A percentile compares a stretch with the other conserved stretches of the same genome.
Conservation (phyloP, 1,140 invertebrate genomes). For the Ganaspis sp. region DNA sequence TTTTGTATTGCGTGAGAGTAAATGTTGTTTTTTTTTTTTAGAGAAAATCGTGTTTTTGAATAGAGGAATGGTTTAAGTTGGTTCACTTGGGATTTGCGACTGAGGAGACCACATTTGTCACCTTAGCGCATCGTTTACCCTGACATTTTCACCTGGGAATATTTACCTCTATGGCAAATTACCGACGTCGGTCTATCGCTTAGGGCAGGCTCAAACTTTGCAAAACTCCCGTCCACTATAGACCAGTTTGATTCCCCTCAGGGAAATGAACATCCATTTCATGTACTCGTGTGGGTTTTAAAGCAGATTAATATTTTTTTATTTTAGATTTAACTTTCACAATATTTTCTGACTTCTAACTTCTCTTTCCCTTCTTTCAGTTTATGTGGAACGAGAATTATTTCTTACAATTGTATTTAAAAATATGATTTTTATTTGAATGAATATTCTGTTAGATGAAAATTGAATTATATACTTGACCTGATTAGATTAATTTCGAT, state of each 20-base stretch:
- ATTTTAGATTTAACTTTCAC: background rate
- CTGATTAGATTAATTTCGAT: no score
- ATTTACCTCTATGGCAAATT: slow-evolving; percentile 10
- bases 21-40: background rate
- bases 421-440: no score
- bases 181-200: slow-evolving; percentile 8
- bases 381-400: no score
- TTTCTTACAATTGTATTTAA: no score
- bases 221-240: background rate
- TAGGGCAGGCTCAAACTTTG: background rate
- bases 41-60: background rate
- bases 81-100: background rate
- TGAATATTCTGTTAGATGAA: no score
- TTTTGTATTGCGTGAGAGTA: background rate
- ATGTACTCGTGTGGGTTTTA: background rate
- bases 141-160: slow-evolving; percentile 27
- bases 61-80: background rate
- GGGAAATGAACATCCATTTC: slow-evolving; percentile 15
- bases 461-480: no score
- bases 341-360: no score
- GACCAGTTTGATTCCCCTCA: background rate
- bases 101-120: slow-evolving; percentile 8
- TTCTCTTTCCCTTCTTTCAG: no score
- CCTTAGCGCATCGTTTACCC: slow-evolving; percentile 4
- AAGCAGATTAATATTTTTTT: background rate